These are phyloP conservation scores for Aphodius sticticus DNA, from an alignment of 2,888 invertebrate genomes.

Conservation along the genomic window DNA sequence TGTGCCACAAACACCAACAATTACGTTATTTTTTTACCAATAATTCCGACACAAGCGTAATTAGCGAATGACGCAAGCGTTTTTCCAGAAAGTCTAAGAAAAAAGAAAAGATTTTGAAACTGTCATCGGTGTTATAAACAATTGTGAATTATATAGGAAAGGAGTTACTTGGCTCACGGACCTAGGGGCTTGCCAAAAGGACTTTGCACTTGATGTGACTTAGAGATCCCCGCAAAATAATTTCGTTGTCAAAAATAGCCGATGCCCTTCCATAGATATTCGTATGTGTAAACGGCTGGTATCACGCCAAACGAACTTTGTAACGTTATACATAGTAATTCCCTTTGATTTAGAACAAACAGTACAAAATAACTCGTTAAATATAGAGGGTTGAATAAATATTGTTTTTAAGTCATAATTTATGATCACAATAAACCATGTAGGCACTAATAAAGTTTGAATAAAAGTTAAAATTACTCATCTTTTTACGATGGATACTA, in stretches of 20 bases:
- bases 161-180: not conserved
- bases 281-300: not conserved
- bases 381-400: not conserved
- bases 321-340: not conserved
- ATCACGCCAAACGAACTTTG: not conserved
- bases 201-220: conserved; percentile 4
- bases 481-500: too few species aligned
- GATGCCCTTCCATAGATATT: not conserved
- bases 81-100: not conserved
- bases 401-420: not conserved
- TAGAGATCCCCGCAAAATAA: not conserved
- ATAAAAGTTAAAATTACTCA: too few species aligned
- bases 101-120: not conserved
- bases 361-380: not conserved
- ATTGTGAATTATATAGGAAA: not conserved
- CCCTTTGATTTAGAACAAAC: not conserved
- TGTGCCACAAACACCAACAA: not conserved
- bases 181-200: not conserved
- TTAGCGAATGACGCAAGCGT: not conserved
- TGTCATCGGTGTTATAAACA: not conserved
- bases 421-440: too few species aligned
- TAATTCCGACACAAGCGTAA: not conserved
- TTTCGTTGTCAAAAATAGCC: not conserved
- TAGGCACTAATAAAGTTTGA: too few species aligned
- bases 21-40: not conserved